Evolutionary conservation across 2,113 vertebrate species (phyloP).

Genomic region (Tragulus kanchil): DNA sequence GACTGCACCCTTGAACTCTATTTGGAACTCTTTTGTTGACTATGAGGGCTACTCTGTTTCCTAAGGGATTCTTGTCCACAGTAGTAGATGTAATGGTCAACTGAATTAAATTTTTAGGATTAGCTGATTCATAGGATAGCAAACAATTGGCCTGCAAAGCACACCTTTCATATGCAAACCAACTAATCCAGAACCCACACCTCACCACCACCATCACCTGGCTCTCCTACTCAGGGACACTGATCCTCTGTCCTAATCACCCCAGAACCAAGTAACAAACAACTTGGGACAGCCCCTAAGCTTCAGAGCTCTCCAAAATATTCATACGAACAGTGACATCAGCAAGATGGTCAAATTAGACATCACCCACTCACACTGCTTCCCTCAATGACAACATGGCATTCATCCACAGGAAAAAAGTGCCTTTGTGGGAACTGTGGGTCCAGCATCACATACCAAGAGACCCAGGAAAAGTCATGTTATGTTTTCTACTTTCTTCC

Average conservation of each 20-base stretch:
- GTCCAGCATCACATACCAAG: not conserved
- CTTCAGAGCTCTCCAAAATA: not conserved
- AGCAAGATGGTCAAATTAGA: not conserved
- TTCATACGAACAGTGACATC: not conserved
- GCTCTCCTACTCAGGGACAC: not conserved
- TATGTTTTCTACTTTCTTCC: not conserved
- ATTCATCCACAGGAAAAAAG: not conserved
- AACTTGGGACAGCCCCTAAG: not conserved
- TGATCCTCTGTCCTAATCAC: not conserved
- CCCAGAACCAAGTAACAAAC: not conserved
- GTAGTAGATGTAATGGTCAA: too few relatives aligned
- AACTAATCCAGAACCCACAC: not conserved
- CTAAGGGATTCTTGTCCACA: too few relatives aligned
- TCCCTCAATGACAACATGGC: not conserved
- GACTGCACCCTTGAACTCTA: too few relatives aligned
- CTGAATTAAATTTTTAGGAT: too few relatives aligned
- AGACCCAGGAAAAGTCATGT: not conserved
- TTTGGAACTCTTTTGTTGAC: too few relatives aligned
- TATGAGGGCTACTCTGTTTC: too few relatives aligned
- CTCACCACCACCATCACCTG: not conserved
- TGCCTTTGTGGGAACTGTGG: not conserved
- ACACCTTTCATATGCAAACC: not conserved
- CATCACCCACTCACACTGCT: not conserved
- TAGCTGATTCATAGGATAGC: too few relatives aligned
- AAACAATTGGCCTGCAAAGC: not conserved